phyloP scores from a whole-genome alignment of 2,888 invertebrate species.

The Fragum sueziense region DNA sequence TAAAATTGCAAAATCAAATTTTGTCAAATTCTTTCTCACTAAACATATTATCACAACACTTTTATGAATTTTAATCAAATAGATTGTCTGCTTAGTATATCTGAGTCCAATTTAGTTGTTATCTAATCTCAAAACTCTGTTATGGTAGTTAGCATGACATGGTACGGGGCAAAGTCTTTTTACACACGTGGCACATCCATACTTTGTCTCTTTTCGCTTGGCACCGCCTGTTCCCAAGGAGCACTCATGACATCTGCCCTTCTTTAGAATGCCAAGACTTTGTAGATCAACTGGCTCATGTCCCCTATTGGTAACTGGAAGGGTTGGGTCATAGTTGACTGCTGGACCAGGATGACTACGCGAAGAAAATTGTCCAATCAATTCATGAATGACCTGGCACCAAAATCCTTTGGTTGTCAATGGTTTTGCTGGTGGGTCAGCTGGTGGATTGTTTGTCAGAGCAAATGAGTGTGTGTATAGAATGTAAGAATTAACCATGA shows the following conservation, averaged over 20 bases:
- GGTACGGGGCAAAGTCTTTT: too few relatives aligned
- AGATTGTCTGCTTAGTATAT: too few relatives aligned
- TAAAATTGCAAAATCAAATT: too few relatives aligned
- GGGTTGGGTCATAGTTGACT: background rate
- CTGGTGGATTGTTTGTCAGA: background rate
- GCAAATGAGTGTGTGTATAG: background rate
- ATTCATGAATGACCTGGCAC: background rate
- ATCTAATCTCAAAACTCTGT: too few relatives aligned
- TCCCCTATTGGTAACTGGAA: background rate
- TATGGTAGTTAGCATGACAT: too few relatives aligned
- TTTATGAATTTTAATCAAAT: too few relatives aligned
- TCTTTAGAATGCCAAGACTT: constrained; percentile 20
- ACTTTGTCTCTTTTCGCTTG: background rate
- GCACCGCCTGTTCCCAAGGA: constrained; percentile 10
- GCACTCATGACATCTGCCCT: constrained; percentile 14
- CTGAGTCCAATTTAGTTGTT: too few relatives aligned
- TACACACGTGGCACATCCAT: too few relatives aligned
- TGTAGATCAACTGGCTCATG: constrained; percentile 19
- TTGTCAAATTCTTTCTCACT: too few relatives aligned
- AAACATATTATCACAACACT: too few relatives aligned
- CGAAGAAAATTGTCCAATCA: background rate
- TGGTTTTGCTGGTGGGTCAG: background rate
- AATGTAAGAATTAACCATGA: background rate
- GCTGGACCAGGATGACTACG: background rate
- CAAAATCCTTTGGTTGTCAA: background rate